These are phyloP conservation scores for Palaemon carinicauda DNA, from an alignment of 1,140 invertebrate genomes.

Conservation along the genomic window DNA sequence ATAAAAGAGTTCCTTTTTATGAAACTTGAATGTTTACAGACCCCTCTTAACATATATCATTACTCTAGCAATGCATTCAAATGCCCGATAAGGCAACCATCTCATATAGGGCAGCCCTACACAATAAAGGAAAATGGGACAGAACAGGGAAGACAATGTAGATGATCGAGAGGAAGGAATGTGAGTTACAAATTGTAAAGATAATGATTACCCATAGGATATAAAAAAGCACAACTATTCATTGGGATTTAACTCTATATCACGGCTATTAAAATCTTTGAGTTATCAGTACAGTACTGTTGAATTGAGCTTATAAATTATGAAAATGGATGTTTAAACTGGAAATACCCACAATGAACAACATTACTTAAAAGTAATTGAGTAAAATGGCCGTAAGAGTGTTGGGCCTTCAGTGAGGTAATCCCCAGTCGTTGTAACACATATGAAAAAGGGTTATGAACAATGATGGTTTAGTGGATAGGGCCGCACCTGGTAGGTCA, in stretches of 20 bases:
- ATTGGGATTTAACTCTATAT: constrained; percentile 49
- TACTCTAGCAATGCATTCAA: constrained; percentile 42
- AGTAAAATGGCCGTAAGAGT: constrained; percentile 50
- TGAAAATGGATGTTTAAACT: constrained; percentile 47
- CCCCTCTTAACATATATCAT: constrained; percentile 39
- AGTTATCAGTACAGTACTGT: constrained; percentile 45
- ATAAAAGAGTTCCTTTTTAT: constrained; percentile 42
- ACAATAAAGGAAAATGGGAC: constrained; percentile 33
- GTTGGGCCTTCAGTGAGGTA: constrained; percentile 52
- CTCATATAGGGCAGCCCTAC: constrained; percentile 47
- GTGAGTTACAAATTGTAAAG: constrained; percentile 48
- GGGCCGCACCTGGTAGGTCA: constrained; percentile 36
- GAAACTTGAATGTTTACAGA: constrained; percentile 41
- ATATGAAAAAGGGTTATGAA: constrained; percentile 31
- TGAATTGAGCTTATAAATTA: constrained; percentile 56
- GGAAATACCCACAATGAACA: constrained; percentile 48
- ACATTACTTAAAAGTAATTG: constrained; percentile 55
- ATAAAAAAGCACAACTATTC: constrained; percentile 55
- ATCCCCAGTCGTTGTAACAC: constrained; percentile 52
- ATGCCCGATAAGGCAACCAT: constrained; percentile 41
- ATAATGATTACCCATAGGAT: constrained; percentile 51
- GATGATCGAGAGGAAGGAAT: constrained; percentile 43
- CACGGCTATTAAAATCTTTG: constrained; percentile 52
- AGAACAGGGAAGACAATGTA: constrained; percentile 51
- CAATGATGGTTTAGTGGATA: constrained; percentile 35